These are phyloP conservation scores for Chiroxiphia lanceolata DNA, from an alignment of 2,797 vertebrate species.

Conservation along the genomic window DNA sequence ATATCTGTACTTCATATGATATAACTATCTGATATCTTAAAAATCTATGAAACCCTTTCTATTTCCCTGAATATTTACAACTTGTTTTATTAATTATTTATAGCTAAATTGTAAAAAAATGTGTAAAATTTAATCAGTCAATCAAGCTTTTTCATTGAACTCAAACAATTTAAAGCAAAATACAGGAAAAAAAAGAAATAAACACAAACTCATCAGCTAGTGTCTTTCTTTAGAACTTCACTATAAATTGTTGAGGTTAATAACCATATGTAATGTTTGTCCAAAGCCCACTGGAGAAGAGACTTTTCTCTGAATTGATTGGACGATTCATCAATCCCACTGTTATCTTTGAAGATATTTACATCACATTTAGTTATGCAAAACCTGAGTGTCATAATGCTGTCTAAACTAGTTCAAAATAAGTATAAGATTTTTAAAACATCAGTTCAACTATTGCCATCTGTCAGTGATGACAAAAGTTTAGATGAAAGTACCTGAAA, in stretches of 20 bases:
- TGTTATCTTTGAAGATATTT: neutral
- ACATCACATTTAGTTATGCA: neutral
- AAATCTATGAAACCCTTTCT: neutral
- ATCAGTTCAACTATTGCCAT: neutral
- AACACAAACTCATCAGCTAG: neutral
- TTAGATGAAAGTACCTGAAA: constrained; percentile 25
- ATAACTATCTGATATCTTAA: neutral
- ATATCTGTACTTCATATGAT: neutral
- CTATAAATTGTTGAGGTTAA: neutral
- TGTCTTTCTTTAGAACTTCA: neutral
- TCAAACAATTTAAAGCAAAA: neutral
- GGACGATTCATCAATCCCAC: neutral
- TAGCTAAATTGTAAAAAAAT: neutral
- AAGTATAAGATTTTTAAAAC: neutral
- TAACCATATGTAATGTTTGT: neutral
- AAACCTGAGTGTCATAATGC: neutral
- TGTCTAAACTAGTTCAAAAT: neutral
- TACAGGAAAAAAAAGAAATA: neutral
- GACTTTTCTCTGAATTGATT: neutral
- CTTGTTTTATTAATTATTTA: neutral
- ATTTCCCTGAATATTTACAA: neutral
- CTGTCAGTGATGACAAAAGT: constrained; percentile 14
- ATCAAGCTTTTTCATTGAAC: neutral
- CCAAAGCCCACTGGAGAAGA: neutral
- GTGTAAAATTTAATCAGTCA: neutral